A percentile compares a stretch with the other conserved stretches of the same genome.
Evolutionary conservation across 2,888 invertebrate species (phyloP).

Genomic region (Notocelia uddmanniana): DNA sequence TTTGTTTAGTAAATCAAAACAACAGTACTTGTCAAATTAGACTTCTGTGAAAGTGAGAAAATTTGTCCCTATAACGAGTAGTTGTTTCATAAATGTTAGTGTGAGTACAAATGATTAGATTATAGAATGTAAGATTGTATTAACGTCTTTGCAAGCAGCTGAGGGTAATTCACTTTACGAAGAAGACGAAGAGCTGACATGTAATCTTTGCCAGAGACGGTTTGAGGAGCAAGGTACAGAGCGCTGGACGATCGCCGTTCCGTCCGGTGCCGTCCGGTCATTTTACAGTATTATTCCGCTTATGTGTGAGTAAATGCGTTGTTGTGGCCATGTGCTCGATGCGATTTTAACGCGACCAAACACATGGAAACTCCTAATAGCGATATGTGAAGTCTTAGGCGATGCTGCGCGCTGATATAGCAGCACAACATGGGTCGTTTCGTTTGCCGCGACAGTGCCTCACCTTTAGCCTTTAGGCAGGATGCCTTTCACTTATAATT

Average conservation of each 20-base stretch:
- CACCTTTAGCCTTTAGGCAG: background rate
- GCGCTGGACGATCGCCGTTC: conserved; percentile 66
- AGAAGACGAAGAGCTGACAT: conserved; percentile 89
- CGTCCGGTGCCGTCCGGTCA: conserved; percentile 75
- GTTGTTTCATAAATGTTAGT: conserved; percentile 50
- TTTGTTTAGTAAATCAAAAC: conserved; percentile 45
- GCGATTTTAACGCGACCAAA: conserved; percentile 53
- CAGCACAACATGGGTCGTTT: conserved; percentile 42
- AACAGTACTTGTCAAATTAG: conserved; percentile 23
- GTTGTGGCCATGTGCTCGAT: conserved; percentile 73
- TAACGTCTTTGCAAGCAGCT: conserved; percentile 88
- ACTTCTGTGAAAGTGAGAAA: conserved; percentile 41
- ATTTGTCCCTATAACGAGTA: conserved; percentile 26
- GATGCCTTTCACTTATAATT: background rate
- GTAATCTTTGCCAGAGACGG: conserved; percentile 91
- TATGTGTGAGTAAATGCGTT: conserved; percentile 86
- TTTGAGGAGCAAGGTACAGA: conserved; percentile 91
- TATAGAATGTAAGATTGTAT: conserved; percentile 79
- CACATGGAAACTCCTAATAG: conserved; percentile 27
- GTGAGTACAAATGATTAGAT: conserved; percentile 54
- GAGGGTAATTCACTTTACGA: conserved; percentile 87
- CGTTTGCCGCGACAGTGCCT: conserved; percentile 55
- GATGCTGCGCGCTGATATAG: conserved; percentile 2
- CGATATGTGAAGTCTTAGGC: conserved; percentile 13
- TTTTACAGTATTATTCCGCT: conserved; percentile 77